These are phyloP conservation scores for Thermophis baileyi DNA, from an alignment of 2,113 vertebrate genomes.

Conservation along the genomic window DNA sequence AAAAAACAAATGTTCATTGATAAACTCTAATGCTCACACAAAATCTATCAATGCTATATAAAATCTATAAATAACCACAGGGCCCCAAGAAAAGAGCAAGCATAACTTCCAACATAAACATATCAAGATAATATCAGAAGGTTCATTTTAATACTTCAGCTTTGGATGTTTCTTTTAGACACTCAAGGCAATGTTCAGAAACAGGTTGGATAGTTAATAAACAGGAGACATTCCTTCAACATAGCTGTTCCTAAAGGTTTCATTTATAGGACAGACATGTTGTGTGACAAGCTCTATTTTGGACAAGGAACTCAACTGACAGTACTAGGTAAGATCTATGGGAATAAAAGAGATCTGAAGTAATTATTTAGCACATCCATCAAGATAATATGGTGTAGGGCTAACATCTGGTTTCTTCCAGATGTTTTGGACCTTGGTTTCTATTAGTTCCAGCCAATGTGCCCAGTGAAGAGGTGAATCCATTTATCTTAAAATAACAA, in stretches of 20 bases:
- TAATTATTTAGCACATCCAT: neutral
- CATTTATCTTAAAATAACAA: neutral
- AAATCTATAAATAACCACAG: neutral
- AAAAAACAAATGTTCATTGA: neutral
- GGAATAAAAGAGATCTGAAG: too few relatives aligned
- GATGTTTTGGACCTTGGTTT: neutral
- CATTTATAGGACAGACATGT: neutral
- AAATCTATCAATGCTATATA: neutral
- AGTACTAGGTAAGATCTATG: neutral
- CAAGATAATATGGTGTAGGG: neutral
- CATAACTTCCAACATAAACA: neutral
- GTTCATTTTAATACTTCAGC: neutral
- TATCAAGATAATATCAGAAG: neutral
- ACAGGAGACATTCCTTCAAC: neutral
- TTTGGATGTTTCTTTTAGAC: neutral
- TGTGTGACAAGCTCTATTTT: neutral
- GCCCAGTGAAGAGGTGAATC: neutral
- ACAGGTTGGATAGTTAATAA: neutral
- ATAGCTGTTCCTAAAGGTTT: neutral
- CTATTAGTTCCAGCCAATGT: neutral
- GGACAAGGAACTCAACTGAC: slow-evolving; percentile 7
- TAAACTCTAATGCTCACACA: neutral
- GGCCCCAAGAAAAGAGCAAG: neutral
- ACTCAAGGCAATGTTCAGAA: neutral
- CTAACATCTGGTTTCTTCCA: neutral